A percentile compares a stretch with the other conserved stretches of the same genome.
phyloP scores from a whole-genome alignment of 2,888 invertebrate genomes.

The Ectemnius cavifrons region DNA sequence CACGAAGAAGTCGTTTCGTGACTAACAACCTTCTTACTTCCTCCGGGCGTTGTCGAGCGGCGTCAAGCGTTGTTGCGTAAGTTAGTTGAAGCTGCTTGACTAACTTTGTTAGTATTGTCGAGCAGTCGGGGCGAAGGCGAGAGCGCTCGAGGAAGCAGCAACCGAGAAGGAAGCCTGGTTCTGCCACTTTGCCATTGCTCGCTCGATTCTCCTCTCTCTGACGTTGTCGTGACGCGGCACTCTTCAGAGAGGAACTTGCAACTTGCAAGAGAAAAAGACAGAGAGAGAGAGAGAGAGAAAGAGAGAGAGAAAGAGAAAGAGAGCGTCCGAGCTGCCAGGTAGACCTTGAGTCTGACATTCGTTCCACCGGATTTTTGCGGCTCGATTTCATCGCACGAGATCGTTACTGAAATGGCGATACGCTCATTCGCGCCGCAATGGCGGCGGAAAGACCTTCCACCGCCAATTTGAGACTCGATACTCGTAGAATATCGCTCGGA shows the following conservation, averaged over 20 bases:
- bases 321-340: constrained; percentile 8
- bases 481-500: too few relatives aligned
- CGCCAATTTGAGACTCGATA: background rate
- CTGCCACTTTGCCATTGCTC: background rate
- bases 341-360: constrained; percentile 47
- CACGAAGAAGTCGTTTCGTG: constrained; percentile 33
- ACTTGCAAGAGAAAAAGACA: background rate
- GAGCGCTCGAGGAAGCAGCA: background rate
- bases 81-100: constrained; percentile 48
- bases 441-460: constrained; percentile 1
- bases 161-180: background rate
- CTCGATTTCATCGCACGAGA: constrained; percentile 33
- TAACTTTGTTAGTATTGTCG: constrained; percentile 52
- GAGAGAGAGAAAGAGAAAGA: background rate
- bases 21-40: constrained; percentile 55
- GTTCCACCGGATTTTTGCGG: constrained; percentile 46
- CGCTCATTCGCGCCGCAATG: constrained; percentile 12
- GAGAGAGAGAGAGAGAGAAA: background rate
- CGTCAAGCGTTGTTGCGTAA: constrained; percentile 51
- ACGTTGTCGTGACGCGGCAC: constrained; percentile 17
- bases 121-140: constrained; percentile 4
- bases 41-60: constrained; percentile 35
- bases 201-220: constrained; percentile 6
- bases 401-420: constrained; percentile 21
- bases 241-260: too few relatives aligned